Percentiles rank a stretch among this genome's conserved stretches.
phyloP scores from a whole-genome alignment of 2,888 invertebrate genomes.

The Euplagia quadripunctaria region DNA sequence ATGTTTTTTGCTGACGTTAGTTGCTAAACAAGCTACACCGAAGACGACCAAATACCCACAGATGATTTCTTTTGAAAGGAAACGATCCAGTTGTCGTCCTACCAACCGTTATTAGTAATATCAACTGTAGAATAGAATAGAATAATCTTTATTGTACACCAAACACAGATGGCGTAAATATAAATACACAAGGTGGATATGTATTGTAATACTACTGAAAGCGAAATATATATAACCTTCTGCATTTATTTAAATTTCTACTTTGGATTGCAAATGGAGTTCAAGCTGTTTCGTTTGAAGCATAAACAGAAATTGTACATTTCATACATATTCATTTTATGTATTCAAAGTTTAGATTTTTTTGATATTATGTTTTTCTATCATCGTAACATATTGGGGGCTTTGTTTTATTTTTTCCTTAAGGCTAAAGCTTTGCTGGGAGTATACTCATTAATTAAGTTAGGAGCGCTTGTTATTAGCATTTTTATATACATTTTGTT shows the following conservation, averaged over 20 bases:
- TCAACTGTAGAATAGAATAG: neutral
- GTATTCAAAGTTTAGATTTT: conserved; percentile 5
- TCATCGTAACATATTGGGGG: neutral
- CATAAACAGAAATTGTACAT: neutral
- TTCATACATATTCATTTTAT: neutral
- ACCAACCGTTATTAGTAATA: neutral
- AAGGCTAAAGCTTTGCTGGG: neutral
- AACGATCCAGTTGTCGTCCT: neutral
- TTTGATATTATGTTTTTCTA: neutral
- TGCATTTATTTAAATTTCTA: neutral
- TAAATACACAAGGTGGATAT: too few relatives aligned
- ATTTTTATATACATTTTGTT: neutral
- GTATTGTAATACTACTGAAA: too few relatives aligned
- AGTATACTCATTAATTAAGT: neutral
- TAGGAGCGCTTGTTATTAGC: neutral
- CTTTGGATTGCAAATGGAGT: conserved; percentile 40
- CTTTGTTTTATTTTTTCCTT: neutral
- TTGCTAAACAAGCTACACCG: conserved; percentile 11
- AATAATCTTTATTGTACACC: too few relatives aligned
- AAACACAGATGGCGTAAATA: too few relatives aligned
- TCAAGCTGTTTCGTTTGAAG: conserved; percentile 26
- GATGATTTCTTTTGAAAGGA: conserved; percentile 16
- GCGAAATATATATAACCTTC: neutral
- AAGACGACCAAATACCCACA: too few relatives aligned
- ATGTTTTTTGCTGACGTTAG: conserved; percentile 17